phyloP scores from a whole-genome alignment of 2,888 invertebrate species.

The Philopedon plagiatum region DNA sequence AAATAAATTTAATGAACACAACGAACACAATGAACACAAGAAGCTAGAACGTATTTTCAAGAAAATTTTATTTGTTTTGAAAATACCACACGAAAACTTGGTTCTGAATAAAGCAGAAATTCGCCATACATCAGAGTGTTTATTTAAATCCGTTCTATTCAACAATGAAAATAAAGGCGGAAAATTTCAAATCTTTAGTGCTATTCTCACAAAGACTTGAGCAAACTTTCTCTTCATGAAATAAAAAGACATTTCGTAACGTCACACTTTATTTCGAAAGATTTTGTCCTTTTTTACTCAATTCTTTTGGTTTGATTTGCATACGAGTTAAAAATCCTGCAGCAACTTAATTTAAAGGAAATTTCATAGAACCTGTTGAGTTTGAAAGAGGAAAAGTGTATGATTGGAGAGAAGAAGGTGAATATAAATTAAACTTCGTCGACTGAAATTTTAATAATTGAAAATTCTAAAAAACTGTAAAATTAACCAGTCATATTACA shows the following conservation, averaged over 20 bases:
- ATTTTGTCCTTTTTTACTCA: slow-evolving; percentile 19
- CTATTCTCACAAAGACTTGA: slow-evolving; percentile 21
- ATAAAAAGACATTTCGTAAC: slow-evolving; percentile 29
- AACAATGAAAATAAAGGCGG: slow-evolving; percentile 26
- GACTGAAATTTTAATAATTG: too few species aligned
- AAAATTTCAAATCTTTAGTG: slow-evolving; percentile 30
- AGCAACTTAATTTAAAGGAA: too few species aligned
- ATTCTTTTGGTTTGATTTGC: too few species aligned
- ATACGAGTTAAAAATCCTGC: too few species aligned
- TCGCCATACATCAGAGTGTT: slow-evolving; percentile 12
- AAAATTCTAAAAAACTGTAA: too few species aligned
- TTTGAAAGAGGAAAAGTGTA: too few species aligned
- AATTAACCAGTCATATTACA: too few species aligned
- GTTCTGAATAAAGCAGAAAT: slow-evolving; percentile 4
- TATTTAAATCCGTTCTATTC: slow-evolving; percentile 15
- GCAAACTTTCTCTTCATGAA: slow-evolving; percentile 13
- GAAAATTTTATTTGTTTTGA: background rate
- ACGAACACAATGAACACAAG: background rate
- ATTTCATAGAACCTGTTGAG: too few species aligned
- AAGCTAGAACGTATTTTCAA: slow-evolving; percentile 1
- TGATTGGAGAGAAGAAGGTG: too few species aligned
- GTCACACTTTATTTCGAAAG: slow-evolving; percentile 32
- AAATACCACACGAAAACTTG: background rate
- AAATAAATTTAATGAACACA: background rate
- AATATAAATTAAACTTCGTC: too few species aligned